phyloP scores from a whole-genome alignment of 1,140 invertebrate genomes.

The Samia ricini region DNA sequence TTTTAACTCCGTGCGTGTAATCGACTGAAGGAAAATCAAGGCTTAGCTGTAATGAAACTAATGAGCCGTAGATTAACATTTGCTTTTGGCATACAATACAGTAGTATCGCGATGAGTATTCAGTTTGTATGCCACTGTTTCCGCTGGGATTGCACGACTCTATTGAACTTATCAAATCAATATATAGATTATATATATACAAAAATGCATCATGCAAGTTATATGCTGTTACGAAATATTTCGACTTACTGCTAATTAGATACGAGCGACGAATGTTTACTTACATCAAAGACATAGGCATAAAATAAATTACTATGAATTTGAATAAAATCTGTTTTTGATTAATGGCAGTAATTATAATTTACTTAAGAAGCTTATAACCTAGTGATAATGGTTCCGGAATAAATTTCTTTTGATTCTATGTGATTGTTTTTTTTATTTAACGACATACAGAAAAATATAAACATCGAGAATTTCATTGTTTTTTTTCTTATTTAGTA shows the following conservation, averaged over 20 bases:
- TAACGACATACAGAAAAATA: too few species aligned
- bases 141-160: constrained; percentile 49
- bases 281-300: too few species aligned
- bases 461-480: too few species aligned
- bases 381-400: too few species aligned
- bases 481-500: too few species aligned
- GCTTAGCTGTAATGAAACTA: constrained; percentile 62
- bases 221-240: neutral
- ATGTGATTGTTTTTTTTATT: too few species aligned
- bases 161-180: constrained; percentile 16
- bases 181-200: constrained; percentile 8
- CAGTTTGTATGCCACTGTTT: constrained; percentile 39
- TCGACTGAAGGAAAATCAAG: constrained; percentile 67
- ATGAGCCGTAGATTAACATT: constrained; percentile 68
- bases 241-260: neutral
- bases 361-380: too few species aligned
- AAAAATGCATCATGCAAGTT: neutral
- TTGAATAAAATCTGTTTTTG: too few species aligned
- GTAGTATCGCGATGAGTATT: constrained; percentile 56
- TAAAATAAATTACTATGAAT: too few species aligned
- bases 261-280: neutral
- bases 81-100: constrained; percentile 62
- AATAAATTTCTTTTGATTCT: too few species aligned
- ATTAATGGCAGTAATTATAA: too few species aligned
- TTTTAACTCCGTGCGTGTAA: constrained; percentile 38